Evolutionary conservation across 2,888 invertebrate species (phyloP), one percentile per base, ranked within the genome.

Genomic region (Epirrhoe tristata): DNA sequence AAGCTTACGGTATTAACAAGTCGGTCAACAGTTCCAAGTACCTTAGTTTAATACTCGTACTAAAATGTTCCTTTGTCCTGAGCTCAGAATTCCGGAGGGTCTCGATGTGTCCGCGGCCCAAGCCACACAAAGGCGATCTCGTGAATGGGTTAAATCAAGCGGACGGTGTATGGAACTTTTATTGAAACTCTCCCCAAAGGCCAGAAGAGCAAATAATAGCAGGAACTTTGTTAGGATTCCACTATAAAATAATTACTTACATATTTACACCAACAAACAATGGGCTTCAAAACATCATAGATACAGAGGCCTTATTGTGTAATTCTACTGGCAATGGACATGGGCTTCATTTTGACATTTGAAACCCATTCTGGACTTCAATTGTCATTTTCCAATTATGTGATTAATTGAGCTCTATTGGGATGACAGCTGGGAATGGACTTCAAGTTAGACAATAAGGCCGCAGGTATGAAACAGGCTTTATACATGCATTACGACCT

Each of bases 101-200:
- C 58, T 56, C 50, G 50, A 58, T 62, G 63, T 66, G 62, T 65
- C 69, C 64, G 67, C 56, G 58, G 58, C 16, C 52, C 52, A 46
- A 39, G 14, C 60, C 60, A 59, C 73, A 73, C 74, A 78, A 77
- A 78, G 75, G 76, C 58, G 51, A 70, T 62, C 69, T 67, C 70
- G 67, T 74, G 73, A 76, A 76, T 68, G 66, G 69, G 76, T 81
- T 79, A 74, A 77, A 78, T 77, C 77, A 80, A 74, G 72, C 73
- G 72, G 34, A 67, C 58, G 60, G 50, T 72, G 69, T 73, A 73
- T 73, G 69, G 67, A 76, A 74, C 67, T 69, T 71, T 61, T 66
- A 69, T 64, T 66, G 69, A 56, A 69, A 67, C 62, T 70, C 55
- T 65, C 66, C 58, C 58, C 31, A 0, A 58, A 61, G 72, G 57